Evolutionary conservation across 2,113 vertebrate genomes (phyloP).

Genomic region (Anser brachyrhynchus): DNA sequence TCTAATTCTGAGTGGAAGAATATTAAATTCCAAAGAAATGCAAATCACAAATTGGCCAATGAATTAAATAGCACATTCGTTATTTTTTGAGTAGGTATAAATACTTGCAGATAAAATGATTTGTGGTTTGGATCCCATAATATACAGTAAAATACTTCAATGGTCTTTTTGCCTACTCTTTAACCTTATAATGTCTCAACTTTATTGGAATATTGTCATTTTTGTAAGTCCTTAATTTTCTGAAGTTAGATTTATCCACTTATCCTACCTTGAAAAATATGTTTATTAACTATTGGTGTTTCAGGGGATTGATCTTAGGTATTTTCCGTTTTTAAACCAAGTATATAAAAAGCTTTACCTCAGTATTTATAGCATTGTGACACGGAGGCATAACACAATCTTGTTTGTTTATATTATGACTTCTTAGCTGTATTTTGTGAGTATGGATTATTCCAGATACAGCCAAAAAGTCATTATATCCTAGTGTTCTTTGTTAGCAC

Average conservation of each 20-base stretch:
- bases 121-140: background rate
- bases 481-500: background rate
- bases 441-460: background rate
- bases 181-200: background rate
- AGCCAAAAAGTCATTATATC: background rate
- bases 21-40: background rate
- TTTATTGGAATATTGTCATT: background rate
- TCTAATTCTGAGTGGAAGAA: background rate
- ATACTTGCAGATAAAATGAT: background rate
- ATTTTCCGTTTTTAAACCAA: background rate
- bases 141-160: background rate
- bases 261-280: background rate
- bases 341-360: background rate
- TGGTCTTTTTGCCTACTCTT: background rate
- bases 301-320: background rate
- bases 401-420: background rate
- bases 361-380: background rate
- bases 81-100: background rate
- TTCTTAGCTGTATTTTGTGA: background rate
- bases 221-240: background rate
- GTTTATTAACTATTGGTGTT: background rate
- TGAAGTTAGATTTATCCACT: background rate
- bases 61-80: background rate
- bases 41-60: background rate
- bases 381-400: background rate